phyloP scores from a whole-genome alignment of 2,888 invertebrate species.

The Dasysyrphus albostriatus region DNA sequence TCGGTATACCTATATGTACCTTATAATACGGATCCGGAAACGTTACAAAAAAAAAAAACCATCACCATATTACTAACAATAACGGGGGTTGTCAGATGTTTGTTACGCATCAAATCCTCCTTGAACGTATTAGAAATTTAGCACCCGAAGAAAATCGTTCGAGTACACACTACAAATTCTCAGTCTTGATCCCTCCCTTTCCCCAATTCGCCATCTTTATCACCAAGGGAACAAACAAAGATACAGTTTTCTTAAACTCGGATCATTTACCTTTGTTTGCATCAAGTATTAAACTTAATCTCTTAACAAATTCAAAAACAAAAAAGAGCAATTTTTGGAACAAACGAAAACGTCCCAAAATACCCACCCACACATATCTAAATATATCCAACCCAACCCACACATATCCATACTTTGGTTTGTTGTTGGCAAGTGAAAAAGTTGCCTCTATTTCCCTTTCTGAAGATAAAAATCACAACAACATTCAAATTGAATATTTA shows the following conservation, averaged over 20 bases:
- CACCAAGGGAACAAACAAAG: slow-evolving; percentile 10
- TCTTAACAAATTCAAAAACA: slow-evolving; percentile 48
- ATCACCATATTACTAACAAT: slow-evolving; percentile 38
- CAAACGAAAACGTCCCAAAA: slow-evolving; percentile 17
- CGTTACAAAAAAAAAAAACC: slow-evolving; percentile 6
- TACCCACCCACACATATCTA: no score
- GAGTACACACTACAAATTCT: slow-evolving; percentile 8
- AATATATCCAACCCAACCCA: no score
- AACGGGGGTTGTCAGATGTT: slow-evolving; percentile 59
- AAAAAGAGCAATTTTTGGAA: not conserved
- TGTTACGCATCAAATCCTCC: slow-evolving; percentile 56
- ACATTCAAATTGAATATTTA: slow-evolving; percentile 73
- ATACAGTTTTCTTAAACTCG: slow-evolving; percentile 48
- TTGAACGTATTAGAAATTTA: slow-evolving; percentile 20
- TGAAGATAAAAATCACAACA: slow-evolving; percentile 60
- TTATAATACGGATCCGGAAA: slow-evolving; percentile 17
- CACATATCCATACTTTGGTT: not conserved
- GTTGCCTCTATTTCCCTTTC: slow-evolving; percentile 34
- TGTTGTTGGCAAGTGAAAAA: slow-evolving; percentile 21
- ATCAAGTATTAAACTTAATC: slow-evolving; percentile 66
- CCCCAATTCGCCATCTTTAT: not conserved
- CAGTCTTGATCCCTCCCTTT: not conserved
- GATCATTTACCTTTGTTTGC: slow-evolving; percentile 72
- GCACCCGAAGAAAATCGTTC: slow-evolving; percentile 12
- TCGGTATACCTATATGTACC: slow-evolving; percentile 1